Conservation (phyloP, 2,113 vertebrate species). For the Burhinus bistriatus region DNA sequence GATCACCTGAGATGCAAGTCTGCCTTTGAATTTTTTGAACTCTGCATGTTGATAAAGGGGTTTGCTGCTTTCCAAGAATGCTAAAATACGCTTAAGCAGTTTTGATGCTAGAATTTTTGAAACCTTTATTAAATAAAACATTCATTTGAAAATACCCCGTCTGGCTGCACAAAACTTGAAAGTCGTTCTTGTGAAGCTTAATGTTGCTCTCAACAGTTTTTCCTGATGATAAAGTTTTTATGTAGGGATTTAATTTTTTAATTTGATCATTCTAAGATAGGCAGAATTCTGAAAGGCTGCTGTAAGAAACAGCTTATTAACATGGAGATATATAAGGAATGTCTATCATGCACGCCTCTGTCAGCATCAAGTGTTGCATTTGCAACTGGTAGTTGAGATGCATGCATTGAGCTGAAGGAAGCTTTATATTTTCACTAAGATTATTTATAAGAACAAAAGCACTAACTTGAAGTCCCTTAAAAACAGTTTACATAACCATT, state of each 20-base stretch:
- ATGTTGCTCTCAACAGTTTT: not conserved
- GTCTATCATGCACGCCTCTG: not conserved
- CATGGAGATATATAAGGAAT: not conserved
- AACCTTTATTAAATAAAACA: not conserved
- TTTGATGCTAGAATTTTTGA: not conserved
- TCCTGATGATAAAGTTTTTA: not conserved
- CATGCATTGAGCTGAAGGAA: not conserved
- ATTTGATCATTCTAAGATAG: not conserved
- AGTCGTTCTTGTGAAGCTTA: not conserved
- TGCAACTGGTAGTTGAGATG: not conserved
- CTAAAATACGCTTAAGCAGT: not conserved
- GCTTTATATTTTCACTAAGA: not conserved
- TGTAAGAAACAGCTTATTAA: not conserved
- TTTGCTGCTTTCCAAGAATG: not conserved
- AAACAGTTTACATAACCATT: not conserved
- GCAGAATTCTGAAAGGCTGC: not conserved
- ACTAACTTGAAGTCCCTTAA: not conserved
- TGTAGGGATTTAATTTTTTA: not conserved
- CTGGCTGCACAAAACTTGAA: not conserved
- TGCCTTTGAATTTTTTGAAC: not conserved
- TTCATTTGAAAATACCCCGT: not conserved
- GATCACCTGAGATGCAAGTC: not conserved
- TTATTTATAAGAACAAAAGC: not conserved
- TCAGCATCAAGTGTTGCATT: not conserved
- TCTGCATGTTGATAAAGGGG: not conserved